A percentile compares a stretch with the other conserved stretches of the same genome.
These are phyloP conservation scores for Rhyacichthys aspro DNA, from an alignment of 2,797 vertebrate species.

Conservation along the genomic window DNA sequence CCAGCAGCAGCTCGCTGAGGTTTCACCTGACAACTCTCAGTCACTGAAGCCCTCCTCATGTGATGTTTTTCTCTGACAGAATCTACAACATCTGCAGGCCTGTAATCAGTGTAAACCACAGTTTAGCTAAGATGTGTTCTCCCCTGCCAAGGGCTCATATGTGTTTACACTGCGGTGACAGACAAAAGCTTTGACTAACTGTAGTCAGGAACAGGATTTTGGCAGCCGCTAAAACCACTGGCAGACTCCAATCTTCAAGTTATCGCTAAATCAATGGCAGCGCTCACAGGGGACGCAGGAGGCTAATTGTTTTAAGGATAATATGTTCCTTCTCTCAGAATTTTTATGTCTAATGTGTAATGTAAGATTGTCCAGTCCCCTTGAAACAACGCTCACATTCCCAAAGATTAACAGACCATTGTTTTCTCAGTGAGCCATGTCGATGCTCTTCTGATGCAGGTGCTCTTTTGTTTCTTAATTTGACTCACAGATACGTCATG, in stretches of 20 bases:
- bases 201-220: constrained; percentile 71
- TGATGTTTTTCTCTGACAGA: constrained; percentile 62
- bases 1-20: constrained; percentile 45
- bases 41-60: constrained; percentile 53
- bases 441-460: no score
- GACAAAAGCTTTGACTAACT: constrained; percentile 68
- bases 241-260: constrained; percentile 87
- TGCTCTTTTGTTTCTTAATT: no score
- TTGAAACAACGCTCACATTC: no score
- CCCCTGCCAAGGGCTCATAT: constrained; percentile 66
- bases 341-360: constrained; percentile 52
- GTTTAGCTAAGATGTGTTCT: constrained; percentile 66
- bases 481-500: no score
- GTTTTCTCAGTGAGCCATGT: no score
- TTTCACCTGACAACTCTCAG: constrained; percentile 71
- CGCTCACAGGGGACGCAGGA: constrained; percentile 79
- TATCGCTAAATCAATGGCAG: constrained; percentile 88
- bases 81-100: constrained; percentile 70
- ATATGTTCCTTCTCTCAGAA: constrained; percentile 75
- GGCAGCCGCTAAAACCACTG: constrained; percentile 82
- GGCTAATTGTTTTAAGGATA: constrained; percentile 87
- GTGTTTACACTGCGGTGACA: constrained; percentile 74
- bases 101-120: constrained; percentile 74
- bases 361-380: constrained; percentile 17
- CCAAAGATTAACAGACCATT: no score